Evolutionary conservation across 2,113 vertebrate genomes (phyloP), one percentile per base, ranked within the genome.

Genomic region (Paralichthys olivaceus): DNA sequence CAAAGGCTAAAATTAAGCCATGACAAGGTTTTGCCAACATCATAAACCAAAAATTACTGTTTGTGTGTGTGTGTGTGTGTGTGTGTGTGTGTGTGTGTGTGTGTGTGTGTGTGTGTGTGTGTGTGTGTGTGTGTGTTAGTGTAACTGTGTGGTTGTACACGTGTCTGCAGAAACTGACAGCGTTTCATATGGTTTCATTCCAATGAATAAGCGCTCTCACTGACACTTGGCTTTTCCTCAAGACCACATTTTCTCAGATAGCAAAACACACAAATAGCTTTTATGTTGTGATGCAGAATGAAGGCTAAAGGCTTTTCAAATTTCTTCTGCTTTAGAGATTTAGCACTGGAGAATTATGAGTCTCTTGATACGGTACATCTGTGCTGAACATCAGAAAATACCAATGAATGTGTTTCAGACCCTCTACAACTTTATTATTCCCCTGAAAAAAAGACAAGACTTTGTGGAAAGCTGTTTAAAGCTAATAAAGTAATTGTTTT

Each of bases 1-100:
- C 45, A 19, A 90, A 86, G 81, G 74, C 74, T 72, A 62, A 86
- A 85, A 80, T 80, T 40, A 79, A 85, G 77, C 70, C 80, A 75
- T 77, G 73, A 70, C 59, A 76, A 75, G 68, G 70, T 75, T 85
- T 89, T 87, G 47, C 60, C 65, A 40, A 32, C 43, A 54, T 72
- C 63, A 77, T 34, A 70, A 67, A 75, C 58, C 26, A 64, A 55
- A 64, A 55, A 80, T 25, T 19, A 22, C 32, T 62, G 51, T 65
- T 13, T 71, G 37, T 53, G 28, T 85, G 26, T 66, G 67, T 77
- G 64, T 15, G 32, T 34, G 9, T 8, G 0, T 34, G 32, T 34
- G 7, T 32, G n/a, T n/a, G n/a, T n/a, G n/a, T 62, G 51, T 65
- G 11, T 71, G 37, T 53, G 28, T 85, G 26, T 66, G 67, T 77